Evolutionary conservation across 1,140 invertebrate genomes (phyloP), one percentile per base, ranked within the genome.

Genomic region (Papilio dardanus): DNA sequence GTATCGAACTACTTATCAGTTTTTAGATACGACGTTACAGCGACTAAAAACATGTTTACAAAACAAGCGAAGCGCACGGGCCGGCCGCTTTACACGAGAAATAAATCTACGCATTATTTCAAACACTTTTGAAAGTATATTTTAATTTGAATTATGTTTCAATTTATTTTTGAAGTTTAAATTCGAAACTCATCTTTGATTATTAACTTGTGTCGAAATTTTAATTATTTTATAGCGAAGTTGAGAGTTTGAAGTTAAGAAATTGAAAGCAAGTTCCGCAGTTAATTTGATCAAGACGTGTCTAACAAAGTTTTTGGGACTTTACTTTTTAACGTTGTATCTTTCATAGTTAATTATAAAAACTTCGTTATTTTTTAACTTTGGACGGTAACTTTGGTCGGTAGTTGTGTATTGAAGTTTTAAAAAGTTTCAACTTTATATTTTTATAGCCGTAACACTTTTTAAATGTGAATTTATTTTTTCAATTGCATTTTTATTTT

Each of bases 31-130:
- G 30, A 40, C 35, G 50, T n/a, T n/a, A n/a, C 54, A 37, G 66
- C 73, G 31, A 69, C 66, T 69, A 79, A 79, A 83, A 86, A 86
- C 82, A 84, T 89, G 85, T 87, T 87, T 87, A 85, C 86, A 76
- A 83, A 81, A 79, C 71, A 77, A 74, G 71, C 77, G 58, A 74
- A 68, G 33, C 71, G 37, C 66, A 42, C 66, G 31, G 33, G 14
- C 8, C 4, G n/a, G 7, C n/a, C 5, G n/a, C 4, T 46, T 5
- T 46, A 46, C 16, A 35, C 10, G 30, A 3, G 24, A n/a, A 67
- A 81, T 75, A 76, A 81, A 78, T 76, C 40, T 87, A 75, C 86
- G 84, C 37, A 37, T 24, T 46, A 54, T 46, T 66, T 68, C 1
- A 8, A 71, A 42, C 2, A 16, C 21, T 46, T 71, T 46, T 42